Evolutionary conservation across 2,888 invertebrate genomes (phyloP).

Genomic region (Netelia virgata): DNA sequence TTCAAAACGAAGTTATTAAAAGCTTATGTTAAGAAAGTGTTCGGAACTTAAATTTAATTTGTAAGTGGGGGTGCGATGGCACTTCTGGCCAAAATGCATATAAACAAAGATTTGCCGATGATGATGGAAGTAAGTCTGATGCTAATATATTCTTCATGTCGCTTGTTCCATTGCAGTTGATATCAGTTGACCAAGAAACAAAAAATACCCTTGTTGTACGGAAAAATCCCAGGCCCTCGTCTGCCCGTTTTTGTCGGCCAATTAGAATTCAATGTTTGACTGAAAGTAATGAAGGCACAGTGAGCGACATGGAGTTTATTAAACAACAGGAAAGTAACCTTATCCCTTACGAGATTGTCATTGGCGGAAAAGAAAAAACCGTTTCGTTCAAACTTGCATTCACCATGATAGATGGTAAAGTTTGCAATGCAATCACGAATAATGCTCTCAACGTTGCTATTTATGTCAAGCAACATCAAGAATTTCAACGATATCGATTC

Average conservation of each 20-base stretch:
- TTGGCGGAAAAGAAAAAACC: constrained; percentile 25
- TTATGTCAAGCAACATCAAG: constrained; percentile 49
- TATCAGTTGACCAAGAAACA: neutral
- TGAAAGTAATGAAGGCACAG: neutral
- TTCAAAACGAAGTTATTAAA: constrained; percentile 9
- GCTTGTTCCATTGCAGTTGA: neutral
- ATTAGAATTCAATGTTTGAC: neutral
- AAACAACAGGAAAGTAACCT: neutral
- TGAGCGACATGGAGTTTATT: neutral
- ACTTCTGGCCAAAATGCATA: constrained; percentile 7
- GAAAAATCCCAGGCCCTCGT: neutral
- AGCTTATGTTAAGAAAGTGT: neutral
- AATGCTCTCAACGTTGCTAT: constrained; percentile 61
- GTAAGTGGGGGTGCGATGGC: neutral
- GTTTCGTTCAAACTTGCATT: constrained; percentile 61
- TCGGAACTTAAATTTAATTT: neutral
- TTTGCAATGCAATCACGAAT: constrained; percentile 57
- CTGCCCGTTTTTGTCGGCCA: neutral
- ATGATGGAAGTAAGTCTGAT: neutral
- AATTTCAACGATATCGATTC: neutral
- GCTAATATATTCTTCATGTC: neutral
- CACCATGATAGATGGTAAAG: constrained; percentile 66
- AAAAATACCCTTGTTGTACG: neutral
- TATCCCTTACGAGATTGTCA: neutral
- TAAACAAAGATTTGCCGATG: constrained; percentile 12